These are phyloP conservation scores for Ranitomeya imitator DNA, from an alignment of 2,113 vertebrate species.

Conservation along the genomic window DNA sequence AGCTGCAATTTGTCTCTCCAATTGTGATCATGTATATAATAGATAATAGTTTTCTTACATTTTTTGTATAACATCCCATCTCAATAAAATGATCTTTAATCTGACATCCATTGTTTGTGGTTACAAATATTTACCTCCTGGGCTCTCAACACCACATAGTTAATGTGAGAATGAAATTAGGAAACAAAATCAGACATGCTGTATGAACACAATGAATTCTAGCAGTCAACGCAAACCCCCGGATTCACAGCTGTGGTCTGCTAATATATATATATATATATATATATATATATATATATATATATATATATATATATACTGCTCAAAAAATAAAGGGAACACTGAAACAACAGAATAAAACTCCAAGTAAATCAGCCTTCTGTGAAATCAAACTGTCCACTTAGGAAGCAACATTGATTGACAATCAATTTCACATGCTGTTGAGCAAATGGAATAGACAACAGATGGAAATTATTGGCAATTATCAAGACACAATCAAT, in stretches of 20 bases:
- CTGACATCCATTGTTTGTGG: not conserved
- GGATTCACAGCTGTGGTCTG: not conserved
- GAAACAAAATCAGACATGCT: not conserved
- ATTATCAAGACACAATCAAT: too few relatives aligned
- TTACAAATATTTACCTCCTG: not conserved
- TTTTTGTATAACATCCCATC: not conserved
- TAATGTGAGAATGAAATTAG: not conserved
- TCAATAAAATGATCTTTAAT: not conserved
- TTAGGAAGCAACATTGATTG: too few relatives aligned
- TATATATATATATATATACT: not conserved
- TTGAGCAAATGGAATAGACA: too few relatives aligned
- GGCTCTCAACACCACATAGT: not conserved
- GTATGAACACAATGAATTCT: not conserved
- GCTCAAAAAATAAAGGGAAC: not conserved
- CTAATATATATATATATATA: not conserved
- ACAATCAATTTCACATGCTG: too few relatives aligned
- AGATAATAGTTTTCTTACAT: not conserved
- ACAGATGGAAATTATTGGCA: too few relatives aligned
- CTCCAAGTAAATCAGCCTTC: too few relatives aligned
- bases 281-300: too few relatives aligned
- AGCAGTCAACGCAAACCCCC: not conserved
- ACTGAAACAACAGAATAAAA: too few relatives aligned
- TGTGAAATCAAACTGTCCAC: too few relatives aligned
- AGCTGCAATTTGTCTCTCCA: not conserved
- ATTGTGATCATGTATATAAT: not conserved